phyloP scores from a whole-genome alignment of 2,113 vertebrate species.

The Mustelus asterias region DNA sequence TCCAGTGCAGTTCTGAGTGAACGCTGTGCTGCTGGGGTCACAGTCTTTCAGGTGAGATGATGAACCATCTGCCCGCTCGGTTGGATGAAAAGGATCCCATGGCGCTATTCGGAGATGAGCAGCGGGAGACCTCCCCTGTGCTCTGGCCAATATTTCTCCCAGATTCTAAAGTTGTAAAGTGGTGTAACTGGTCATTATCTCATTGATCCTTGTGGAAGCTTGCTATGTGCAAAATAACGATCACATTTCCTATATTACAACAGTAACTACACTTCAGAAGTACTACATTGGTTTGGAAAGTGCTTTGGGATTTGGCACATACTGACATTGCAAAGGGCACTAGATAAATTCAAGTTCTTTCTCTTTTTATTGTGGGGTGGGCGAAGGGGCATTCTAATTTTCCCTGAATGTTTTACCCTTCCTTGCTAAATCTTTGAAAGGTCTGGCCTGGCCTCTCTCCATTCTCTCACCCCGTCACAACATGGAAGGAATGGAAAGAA shows the following conservation, averaged over 20 bases:
- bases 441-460: not conserved
- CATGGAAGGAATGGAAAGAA: not conserved
- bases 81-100: not conserved
- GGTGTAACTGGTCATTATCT: not conserved
- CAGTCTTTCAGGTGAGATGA: not conserved
- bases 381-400: not conserved
- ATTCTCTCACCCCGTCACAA: not conserved
- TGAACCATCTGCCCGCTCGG: not conserved
- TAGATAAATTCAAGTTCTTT: not conserved
- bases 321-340: not conserved
- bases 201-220: not conserved
- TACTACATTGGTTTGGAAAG: not conserved
- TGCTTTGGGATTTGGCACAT: not conserved
- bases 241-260: not conserved
- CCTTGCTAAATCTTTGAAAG: not conserved
- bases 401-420: not conserved
- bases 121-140: not conserved
- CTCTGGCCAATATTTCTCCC: not conserved
- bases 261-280: not conserved
- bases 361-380: not conserved
- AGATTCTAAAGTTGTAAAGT: not conserved
- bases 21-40: not conserved
- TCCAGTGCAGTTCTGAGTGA: not conserved
- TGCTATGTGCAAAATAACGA: not conserved
- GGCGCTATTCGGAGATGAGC: not conserved